Conservation (phyloP, 53 echinoderm and acorn worm species). For the Henricia sp. region DNA sequence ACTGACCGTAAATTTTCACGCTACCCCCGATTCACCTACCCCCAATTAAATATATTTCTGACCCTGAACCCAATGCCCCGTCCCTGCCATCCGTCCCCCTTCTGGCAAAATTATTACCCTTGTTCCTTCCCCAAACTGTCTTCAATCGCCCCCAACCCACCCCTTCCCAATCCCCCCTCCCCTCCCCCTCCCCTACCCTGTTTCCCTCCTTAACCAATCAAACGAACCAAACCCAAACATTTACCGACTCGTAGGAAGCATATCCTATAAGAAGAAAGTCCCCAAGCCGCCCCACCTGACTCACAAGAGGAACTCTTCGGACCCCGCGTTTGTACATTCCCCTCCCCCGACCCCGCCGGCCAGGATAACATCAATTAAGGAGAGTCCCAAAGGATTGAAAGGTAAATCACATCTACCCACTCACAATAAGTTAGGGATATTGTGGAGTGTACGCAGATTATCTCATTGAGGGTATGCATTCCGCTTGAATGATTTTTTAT, state of each 20-base stretch:
- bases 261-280: slow-evolving; percentile 75
- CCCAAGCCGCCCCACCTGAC: slow-evolving; percentile 72
- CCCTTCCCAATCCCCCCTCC: not conserved
- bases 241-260: slow-evolving; percentile 12
- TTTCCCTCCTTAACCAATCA: not conserved
- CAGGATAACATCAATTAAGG: slow-evolving; percentile 85
- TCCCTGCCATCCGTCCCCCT: not conserved
- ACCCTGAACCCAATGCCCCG: not conserved
- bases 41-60: not conserved
- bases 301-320: slow-evolving; percentile 89
- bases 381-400: slow-evolving; percentile 51
- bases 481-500: too few relatives aligned
- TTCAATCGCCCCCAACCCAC: too few relatives aligned
- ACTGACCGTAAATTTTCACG: not conserved
- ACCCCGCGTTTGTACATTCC: slow-evolving; percentile 75
- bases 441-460: too few relatives aligned
- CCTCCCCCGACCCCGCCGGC: slow-evolving; percentile 86
- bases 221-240: not conserved
- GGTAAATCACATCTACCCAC: too few relatives aligned
- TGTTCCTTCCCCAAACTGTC: too few relatives aligned
- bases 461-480: too few relatives aligned
- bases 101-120: too few relatives aligned
- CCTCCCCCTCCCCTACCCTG: not conserved
- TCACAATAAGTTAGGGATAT: too few relatives aligned
- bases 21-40: not conserved